Conservation (phyloP, 2,888 invertebrate genomes). For the Drosophila gaucha region DNA sequence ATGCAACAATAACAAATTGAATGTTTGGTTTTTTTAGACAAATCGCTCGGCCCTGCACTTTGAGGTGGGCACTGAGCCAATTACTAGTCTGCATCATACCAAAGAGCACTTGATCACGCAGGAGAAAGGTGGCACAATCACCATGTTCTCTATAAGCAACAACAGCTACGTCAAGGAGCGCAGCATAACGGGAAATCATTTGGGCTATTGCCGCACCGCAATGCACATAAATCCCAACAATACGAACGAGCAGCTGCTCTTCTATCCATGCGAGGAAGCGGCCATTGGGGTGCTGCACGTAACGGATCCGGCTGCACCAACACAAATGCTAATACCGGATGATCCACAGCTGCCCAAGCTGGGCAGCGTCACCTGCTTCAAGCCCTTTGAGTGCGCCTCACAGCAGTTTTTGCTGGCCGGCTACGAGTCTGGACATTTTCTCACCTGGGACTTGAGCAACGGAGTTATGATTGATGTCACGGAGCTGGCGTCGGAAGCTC, state of each 20-base stretch:
- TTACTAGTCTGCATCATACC: constrained; percentile 85
- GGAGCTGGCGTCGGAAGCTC: constrained; percentile 87
- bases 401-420: constrained; percentile 88
- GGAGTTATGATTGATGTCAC: constrained; percentile 81
- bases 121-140: constrained; percentile 90
- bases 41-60: constrained; percentile 89
- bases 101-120: constrained; percentile 89
- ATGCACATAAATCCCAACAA: constrained; percentile 82
- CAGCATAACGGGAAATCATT: constrained; percentile 87
- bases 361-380: constrained; percentile 87
- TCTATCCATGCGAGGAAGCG: constrained; percentile 88
- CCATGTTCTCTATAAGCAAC: constrained; percentile 88
- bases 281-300: constrained; percentile 83
- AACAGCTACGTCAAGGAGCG: constrained; percentile 87
- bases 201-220: constrained; percentile 90
- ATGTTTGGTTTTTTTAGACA: constrained; percentile 85
- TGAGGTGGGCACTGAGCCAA: constrained; percentile 87
- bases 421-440: constrained; percentile 90
- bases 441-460: constrained; percentile 89
- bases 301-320: constrained; percentile 82
- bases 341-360: constrained; percentile 82
- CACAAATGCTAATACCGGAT: constrained; percentile 83
- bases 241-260: constrained; percentile 85
- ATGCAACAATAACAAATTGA: neutral
- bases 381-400: constrained; percentile 84